Percentiles rank a stretch among this genome's conserved stretches.
These are phyloP conservation scores for Hydra vulgaris DNA, from an alignment of 30 jellyfish, hydroid and myxozoan species.

Conservation along the genomic window DNA sequence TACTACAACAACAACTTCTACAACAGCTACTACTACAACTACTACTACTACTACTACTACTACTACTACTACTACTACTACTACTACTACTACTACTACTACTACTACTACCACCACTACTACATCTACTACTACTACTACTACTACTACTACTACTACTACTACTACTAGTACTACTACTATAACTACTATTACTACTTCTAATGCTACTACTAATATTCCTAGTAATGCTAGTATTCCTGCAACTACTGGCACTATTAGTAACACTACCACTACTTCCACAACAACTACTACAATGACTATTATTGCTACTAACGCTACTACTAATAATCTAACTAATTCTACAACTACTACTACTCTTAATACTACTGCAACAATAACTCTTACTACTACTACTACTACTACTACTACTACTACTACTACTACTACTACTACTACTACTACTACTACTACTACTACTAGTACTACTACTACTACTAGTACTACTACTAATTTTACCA, in stretches of 20 bases:
- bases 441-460: conserved; percentile 31
- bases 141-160: conserved; percentile 15
- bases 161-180: background rate
- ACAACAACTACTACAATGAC: conserved; percentile 11
- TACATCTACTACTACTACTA: conserved; percentile 12
- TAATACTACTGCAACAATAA: conserved; percentile 4
- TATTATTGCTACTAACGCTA: background rate
- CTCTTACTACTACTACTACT: conserved; percentile 12
- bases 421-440: conserved; percentile 31
- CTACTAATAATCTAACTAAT: background rate
- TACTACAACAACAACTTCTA: too few relatives aligned
- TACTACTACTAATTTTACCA: too few relatives aligned
- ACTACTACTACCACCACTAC: conserved; percentile 9
- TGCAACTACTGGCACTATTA: conserved; percentile 2
- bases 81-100: conserved; percentile 27
- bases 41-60: conserved; percentile 17
- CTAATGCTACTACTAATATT: too few relatives aligned
- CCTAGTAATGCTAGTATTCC: conserved; percentile 4
- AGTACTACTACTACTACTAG: conserved; percentile 12
- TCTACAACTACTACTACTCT: background rate
- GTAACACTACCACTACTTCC: conserved; percentile 6
- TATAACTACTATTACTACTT: background rate
- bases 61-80: conserved; percentile 24
- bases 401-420: conserved; percentile 27
- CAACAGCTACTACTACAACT: conserved; percentile 2